phyloP scores from a whole-genome alignment of 2,888 invertebrate species.

The Aphodius granarius region DNA sequence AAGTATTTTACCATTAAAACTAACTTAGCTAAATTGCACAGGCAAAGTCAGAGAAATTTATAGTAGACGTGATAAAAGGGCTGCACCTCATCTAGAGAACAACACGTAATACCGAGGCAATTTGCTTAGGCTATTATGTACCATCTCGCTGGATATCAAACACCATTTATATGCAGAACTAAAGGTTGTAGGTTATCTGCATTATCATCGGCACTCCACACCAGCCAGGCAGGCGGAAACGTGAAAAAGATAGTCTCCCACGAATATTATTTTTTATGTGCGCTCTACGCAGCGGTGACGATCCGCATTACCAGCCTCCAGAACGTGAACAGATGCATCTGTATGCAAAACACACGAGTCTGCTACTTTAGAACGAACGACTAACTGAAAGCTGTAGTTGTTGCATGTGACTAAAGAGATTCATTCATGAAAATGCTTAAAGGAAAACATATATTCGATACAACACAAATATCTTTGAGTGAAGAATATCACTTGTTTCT shows the following conservation, averaged over 20 bases:
- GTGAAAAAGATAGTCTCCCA: too few species aligned
- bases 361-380: not conserved
- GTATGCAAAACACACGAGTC: slow-evolving; percentile 12
- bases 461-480: too few species aligned
- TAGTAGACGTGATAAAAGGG: too few species aligned
- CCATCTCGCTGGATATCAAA: not conserved
- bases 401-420: not conserved
- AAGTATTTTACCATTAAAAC: too few species aligned
- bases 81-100: not conserved
- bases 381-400: not conserved
- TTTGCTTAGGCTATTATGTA: not conserved
- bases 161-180: not conserved
- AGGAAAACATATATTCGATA: too few species aligned
- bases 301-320: slow-evolving; percentile 26
- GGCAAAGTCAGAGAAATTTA: too few species aligned
- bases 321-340: slow-evolving; percentile 32
- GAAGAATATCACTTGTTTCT: too few species aligned
- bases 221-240: not conserved
- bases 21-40: too few species aligned
- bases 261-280: slow-evolving; percentile 37
- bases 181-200: not conserved
- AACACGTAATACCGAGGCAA: not conserved
- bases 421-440: slow-evolving; percentile 19
- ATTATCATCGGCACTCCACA: not conserved
- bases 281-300: slow-evolving; percentile 32